These are phyloP conservation scores for Pedetes capensis DNA, from an alignment of 2,113 vertebrate species.

Conservation along the genomic window DNA sequence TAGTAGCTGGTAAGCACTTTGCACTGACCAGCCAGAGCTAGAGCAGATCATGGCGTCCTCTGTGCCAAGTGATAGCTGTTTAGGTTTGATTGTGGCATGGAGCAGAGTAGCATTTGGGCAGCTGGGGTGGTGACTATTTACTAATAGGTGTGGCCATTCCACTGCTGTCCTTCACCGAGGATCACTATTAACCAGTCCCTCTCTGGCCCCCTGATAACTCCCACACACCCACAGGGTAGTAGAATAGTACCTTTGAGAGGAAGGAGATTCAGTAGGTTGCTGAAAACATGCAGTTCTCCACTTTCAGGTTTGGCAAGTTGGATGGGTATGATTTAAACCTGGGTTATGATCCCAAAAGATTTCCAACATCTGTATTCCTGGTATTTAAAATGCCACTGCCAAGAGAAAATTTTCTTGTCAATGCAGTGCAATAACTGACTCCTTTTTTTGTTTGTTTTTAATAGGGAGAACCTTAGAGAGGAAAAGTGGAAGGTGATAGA, in stretches of 20 bases:
- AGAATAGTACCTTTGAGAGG: background rate
- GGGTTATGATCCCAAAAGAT: background rate
- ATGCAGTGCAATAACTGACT: background rate
- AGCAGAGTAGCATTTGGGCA: background rate
- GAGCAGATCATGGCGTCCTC: rapidly evolving
- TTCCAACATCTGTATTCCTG: background rate
- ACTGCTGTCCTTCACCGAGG: background rate
- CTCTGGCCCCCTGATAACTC: no score
- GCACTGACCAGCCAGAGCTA: background rate
- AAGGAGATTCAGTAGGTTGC: background rate
- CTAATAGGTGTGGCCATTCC: background rate
- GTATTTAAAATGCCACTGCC: background rate
- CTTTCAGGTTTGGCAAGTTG: background rate
- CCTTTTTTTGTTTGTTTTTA: background rate
- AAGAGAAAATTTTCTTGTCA: background rate
- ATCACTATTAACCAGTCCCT: background rate
- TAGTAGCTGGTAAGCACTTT: background rate
- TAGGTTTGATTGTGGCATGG: background rate
- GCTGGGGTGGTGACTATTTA: background rate
- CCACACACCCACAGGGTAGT: background rate
- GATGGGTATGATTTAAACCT: background rate
- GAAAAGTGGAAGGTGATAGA: slow-evolving; percentile 50
- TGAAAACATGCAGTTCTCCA: background rate
- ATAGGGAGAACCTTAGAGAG: slow-evolving; percentile 76
- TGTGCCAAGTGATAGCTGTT: background rate